Evolutionary conservation across 1,140 invertebrate species (phyloP).

Genomic region (Meloidogyne exigua): DNA sequence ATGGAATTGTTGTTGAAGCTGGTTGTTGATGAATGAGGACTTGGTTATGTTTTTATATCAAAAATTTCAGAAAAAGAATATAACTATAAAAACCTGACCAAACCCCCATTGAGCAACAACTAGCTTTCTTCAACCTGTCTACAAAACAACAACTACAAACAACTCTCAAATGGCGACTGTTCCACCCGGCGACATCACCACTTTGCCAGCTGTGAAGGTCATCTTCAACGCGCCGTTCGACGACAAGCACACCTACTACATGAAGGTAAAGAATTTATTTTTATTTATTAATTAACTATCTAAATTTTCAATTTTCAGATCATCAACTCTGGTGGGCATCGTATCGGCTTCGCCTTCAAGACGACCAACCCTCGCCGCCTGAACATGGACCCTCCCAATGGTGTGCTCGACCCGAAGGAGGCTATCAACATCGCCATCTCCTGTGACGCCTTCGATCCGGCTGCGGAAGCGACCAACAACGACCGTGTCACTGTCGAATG

Average conservation of each 20-base stretch:
- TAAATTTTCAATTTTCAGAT: conserved; percentile 24
- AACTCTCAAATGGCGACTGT: background rate
- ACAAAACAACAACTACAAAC: no score
- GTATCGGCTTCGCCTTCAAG: conserved; percentile 47
- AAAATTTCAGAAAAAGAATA: no score
- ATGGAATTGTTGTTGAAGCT: no score
- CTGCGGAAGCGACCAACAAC: conserved; percentile 50
- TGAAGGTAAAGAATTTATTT: conserved; percentile 33
- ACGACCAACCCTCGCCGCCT: no score
- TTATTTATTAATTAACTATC: background rate
- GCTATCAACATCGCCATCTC: conserved; percentile 40
- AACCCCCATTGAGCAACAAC: no score
- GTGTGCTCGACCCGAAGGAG: conserved; percentile 51
- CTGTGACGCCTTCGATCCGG: conserved; percentile 44
- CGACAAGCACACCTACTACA: conserved; percentile 52
- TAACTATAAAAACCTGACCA: no score
- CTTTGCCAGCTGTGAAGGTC: conserved; percentile 34
- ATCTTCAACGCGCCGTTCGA: conserved; percentile 51
- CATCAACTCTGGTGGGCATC: conserved; percentile 43
- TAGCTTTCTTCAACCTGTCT: no score
- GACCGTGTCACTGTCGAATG: conserved; percentile 53
- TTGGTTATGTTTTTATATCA: no score
- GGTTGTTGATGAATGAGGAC: no score
- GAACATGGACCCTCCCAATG: conserved; percentile 38
- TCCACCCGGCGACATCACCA: conserved; percentile 42